phyloP scores from a whole-genome alignment of 2,797 vertebrate genomes.

The Nannoperca obscura region DNA sequence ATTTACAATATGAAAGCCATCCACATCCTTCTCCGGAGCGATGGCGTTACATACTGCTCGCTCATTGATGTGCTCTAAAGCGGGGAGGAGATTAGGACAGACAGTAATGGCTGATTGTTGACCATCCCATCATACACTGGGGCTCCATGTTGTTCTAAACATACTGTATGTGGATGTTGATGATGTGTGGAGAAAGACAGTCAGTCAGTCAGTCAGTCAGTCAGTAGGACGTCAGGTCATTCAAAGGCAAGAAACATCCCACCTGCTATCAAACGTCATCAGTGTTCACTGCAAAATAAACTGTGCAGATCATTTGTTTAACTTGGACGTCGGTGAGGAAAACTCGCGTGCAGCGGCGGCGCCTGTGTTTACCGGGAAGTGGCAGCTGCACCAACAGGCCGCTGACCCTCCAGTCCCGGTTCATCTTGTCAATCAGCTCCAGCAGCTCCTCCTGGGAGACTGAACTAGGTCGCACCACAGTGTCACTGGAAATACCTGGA shows the following conservation, averaged over 20 bases:
- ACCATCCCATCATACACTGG: background rate
- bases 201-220: too few relatives aligned
- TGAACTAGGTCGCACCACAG: constrained; percentile 88
- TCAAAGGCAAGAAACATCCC: too few relatives aligned
- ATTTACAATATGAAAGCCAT: constrained; percentile 94
- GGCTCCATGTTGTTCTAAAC: background rate
- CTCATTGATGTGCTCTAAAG: constrained; percentile 89
- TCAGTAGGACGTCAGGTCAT: too few relatives aligned
- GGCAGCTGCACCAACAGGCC: constrained; percentile 94
- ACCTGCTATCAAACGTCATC: too few relatives aligned
- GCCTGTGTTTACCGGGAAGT: constrained; percentile 88
- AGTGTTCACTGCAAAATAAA: background rate
- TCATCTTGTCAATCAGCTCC: constrained; percentile 90
- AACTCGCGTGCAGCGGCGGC: constrained; percentile 1
- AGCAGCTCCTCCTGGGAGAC: constrained; percentile 92
- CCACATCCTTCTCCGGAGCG: constrained; percentile 93
- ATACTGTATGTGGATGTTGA: too few relatives aligned
- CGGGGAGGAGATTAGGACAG: background rate
- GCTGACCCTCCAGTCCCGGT: constrained; percentile 90
- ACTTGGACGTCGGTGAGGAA: constrained; percentile 16
- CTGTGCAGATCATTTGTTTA: background rate
- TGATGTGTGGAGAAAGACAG: too few relatives aligned
- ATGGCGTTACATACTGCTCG: constrained; percentile 90
- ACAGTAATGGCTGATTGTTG: background rate
- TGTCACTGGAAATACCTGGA: constrained; percentile 93